Base-by-base conservation (phyloP, 2,113 vertebrate genomes). In the Reinhardtius hippoglossoides region DNA sequence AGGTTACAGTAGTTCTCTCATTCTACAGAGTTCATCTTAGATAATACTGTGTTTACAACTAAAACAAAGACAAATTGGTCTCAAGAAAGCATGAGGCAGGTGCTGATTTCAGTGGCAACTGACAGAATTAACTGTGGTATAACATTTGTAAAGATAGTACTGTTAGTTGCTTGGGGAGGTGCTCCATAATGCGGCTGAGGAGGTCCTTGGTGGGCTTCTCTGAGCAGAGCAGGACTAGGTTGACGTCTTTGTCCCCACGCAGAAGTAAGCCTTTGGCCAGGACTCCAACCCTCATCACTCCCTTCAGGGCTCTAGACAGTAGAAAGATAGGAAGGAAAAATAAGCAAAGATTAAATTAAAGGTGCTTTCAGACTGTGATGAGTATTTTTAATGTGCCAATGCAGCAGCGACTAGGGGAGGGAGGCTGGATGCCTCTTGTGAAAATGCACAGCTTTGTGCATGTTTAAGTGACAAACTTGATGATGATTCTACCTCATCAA, bases 231-330 rank as follows among this genome's bases (percentile, higher is more conserved):
- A 99, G 90, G 82, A 99, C 98, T 54, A 99, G 95, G 89, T 96
- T 96, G 86, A 99, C 97, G 0, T 97, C 97, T 91, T 96, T 95
- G 81, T 99, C 98, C 77, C 98, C 98, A 56, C 96, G 95, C 23
- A 99, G 95, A 2, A 99, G 94, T 80, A 99, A 92, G 52, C 98
- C 98, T 95, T 99, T 99, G 67, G 98, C 98, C 89, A 99, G 90
- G 69, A 99, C 96, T 18, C 98, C 98, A 1, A 99, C 98, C 78
- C 98, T 94, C 92, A 99, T 96, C 69, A 99, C 98, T 57, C 98
- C 98, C 91, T 98, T 99, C 91, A 99, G 93, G 83, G 96, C 94
- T 94, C 98, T 99, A 76, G 1, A 57, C 9, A 50, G 71, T 5
- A 46, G 2, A 1, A 18, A 44, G 16, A 60, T 1, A 0, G 13